These are phyloP conservation scores for Ptychochromis oligacanthus DNA, from an alignment of 2,113 vertebrate species.

Conservation along the genomic window DNA sequence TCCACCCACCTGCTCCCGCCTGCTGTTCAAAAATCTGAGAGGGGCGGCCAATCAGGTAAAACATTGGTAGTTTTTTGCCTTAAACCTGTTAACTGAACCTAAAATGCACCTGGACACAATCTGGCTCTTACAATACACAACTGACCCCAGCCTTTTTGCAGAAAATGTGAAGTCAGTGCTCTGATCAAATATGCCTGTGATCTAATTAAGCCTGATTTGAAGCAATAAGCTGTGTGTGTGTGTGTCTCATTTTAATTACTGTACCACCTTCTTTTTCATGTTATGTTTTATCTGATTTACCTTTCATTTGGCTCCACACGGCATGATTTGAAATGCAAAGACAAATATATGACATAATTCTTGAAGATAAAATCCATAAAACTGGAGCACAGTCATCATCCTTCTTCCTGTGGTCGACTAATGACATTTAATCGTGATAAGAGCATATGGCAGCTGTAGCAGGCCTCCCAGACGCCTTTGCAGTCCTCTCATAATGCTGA, in stretches of 20 bases:
- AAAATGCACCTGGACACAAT: constrained; percentile 40
- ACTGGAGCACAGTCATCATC: constrained; percentile 28
- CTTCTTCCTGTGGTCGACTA: constrained; percentile 29
- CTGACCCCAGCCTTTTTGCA: not conserved
- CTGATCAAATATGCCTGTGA: not conserved
- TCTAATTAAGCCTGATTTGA: not conserved
- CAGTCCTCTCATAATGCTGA: constrained; percentile 62
- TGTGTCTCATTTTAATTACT: not conserved
- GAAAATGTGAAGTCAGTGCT: not conserved
- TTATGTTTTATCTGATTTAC: not conserved
- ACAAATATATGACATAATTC: constrained; percentile 27
- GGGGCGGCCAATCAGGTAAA: constrained; percentile 31
- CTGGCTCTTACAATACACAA: constrained; percentile 19
- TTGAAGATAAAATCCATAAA: constrained; percentile 37
- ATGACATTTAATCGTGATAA: constrained; percentile 45
- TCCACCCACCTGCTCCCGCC: accelerated
- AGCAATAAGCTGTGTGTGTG: not conserved
- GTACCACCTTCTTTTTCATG: not conserved
- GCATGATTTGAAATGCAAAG: constrained; percentile 1
- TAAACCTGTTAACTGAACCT: constrained; percentile 39
- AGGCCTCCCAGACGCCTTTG: constrained; percentile 53
- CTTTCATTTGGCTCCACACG: not conserved
- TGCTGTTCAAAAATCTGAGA: not conserved
- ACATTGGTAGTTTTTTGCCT: constrained; percentile 49
- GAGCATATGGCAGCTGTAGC: constrained; percentile 40